Evolutionary conservation across 2,888 invertebrate genomes (phyloP).

Genomic region (Hemicrepidius hirtus): DNA sequence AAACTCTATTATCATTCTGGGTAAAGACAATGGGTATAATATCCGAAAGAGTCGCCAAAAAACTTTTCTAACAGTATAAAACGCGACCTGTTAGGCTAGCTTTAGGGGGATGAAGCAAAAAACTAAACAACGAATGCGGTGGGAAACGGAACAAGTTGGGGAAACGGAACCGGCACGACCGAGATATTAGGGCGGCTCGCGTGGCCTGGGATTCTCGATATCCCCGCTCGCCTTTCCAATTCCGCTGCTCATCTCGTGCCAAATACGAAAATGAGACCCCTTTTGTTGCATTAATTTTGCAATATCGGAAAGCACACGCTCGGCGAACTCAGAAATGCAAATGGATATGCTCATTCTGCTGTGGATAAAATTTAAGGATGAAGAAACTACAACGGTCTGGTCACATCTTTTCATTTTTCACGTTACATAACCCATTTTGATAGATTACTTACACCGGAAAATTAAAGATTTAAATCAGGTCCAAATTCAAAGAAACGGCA

Average conservation of each 20-base stretch:
- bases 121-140: conserved; percentile 10
- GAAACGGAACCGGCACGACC: conserved; percentile 25
- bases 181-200: conserved; percentile 9
- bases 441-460: too few relatives aligned
- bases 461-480: too few relatives aligned
- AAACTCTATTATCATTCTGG: conserved; percentile 23
- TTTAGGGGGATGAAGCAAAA: conserved; percentile 21
- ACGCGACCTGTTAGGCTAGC: conserved; percentile 22
- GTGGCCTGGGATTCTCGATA: conserved; percentile 18
- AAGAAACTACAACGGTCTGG: not conserved
- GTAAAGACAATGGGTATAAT: conserved; percentile 4
- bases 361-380: conserved; percentile 3
- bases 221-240: conserved; percentile 25
- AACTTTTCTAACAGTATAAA: conserved; percentile 16
- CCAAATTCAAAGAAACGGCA: too few relatives aligned
- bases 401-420: too few relatives aligned
- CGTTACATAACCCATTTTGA: too few relatives aligned
- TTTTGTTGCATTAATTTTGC: conserved; percentile 28
- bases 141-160: conserved; percentile 6
- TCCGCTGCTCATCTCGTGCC: conserved; percentile 13
- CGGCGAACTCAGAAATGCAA: conserved; percentile 16
- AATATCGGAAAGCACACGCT: conserved; percentile 13
- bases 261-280: conserved; percentile 4
- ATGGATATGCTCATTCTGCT: conserved; percentile 9
- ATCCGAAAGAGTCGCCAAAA: conserved; percentile 20